These are phyloP conservation scores for Hermetia illucens DNA, from an alignment of 1,140 invertebrate genomes.

Conservation along the genomic window DNA sequence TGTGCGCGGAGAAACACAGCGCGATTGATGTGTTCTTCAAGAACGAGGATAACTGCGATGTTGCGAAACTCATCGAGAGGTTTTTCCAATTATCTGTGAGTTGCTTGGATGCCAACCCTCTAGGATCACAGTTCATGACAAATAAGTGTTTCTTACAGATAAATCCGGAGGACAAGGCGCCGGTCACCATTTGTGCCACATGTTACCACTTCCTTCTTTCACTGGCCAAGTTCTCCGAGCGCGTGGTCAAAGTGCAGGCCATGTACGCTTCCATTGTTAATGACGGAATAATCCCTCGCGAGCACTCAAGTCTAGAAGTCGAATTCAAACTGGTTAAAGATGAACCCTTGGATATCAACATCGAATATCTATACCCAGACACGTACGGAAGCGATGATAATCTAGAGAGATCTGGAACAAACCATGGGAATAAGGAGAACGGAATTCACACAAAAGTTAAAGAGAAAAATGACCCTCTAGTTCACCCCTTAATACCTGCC, in stretches of 20 bases:
- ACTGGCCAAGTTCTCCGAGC: conserved; percentile 19
- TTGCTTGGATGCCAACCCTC: neutral
- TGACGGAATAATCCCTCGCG: conserved; percentile 1
- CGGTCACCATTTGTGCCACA: conserved; percentile 14
- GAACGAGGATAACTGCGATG: conserved; percentile 7
- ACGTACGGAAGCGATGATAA: neutral
- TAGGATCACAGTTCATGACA: neutral
- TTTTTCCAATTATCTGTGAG: conserved; percentile 27
- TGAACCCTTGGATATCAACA: neutral
- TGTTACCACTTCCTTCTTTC: conserved; percentile 16
- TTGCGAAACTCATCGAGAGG: conserved; percentile 19
- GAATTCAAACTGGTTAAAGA: conserved; percentile 13
- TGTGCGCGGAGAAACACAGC: conserved; percentile 15
- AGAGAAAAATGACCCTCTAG: neutral
- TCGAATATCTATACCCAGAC: neutral
- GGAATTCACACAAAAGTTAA: neutral
- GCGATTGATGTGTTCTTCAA: conserved; percentile 11
- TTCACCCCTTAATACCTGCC: too few relatives aligned
- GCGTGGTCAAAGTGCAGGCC: conserved; percentile 18
- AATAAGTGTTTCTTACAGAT: conserved; percentile 1
- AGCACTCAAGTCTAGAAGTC: conserved; percentile 10
- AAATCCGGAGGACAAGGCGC: conserved; percentile 12
- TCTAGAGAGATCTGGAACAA: neutral
- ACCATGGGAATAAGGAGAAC: neutral
- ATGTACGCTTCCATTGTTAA: conserved; percentile 14